Percentiles rank a stretch among this genome's conserved stretches.
Conservation (phyloP, 2,888 invertebrate genomes). For the Cephus rjabovi region DNA sequence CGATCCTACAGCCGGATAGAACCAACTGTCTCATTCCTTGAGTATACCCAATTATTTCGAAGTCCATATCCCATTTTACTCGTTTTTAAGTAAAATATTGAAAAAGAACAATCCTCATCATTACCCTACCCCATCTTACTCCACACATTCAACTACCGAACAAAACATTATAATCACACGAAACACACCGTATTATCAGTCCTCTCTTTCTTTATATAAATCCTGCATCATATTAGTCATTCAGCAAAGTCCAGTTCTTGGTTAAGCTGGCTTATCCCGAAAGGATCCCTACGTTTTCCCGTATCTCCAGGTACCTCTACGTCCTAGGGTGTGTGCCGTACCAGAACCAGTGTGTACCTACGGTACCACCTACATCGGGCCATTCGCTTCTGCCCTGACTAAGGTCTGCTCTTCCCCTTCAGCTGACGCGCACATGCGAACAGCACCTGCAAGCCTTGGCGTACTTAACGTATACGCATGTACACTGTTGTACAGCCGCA, state of each 20-base stretch:
- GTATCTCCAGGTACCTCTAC: not conserved
- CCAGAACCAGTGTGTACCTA: constrained; percentile 13
- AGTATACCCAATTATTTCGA: not conserved
- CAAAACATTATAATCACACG: not conserved
- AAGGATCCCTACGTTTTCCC: not conserved
- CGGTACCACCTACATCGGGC: constrained; percentile 39
- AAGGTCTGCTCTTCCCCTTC: constrained; percentile 27
- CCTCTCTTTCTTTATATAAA: not conserved
- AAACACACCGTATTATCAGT: not conserved
- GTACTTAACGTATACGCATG: constrained; percentile 17
- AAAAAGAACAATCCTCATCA: not conserved
- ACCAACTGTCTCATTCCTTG: not conserved
- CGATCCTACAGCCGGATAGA: constrained; percentile 21
- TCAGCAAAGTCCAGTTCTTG: not conserved
- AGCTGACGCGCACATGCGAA: constrained; percentile 24
- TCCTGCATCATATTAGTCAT: not conserved
- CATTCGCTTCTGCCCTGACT: constrained; percentile 33
- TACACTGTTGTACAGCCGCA: constrained; percentile 16
- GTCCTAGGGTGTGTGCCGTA: constrained; percentile 2
- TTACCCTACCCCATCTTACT: not conserved
- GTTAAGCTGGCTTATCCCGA: not conserved
- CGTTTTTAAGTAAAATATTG: not conserved
- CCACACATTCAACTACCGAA: not conserved
- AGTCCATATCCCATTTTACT: not conserved
- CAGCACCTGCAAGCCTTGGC: not conserved